A percentile compares a stretch with the other conserved stretches of the same genome.
Evolutionary conservation across 2,888 invertebrate species (phyloP).

Genomic region (Calephelis perditalis): DNA sequence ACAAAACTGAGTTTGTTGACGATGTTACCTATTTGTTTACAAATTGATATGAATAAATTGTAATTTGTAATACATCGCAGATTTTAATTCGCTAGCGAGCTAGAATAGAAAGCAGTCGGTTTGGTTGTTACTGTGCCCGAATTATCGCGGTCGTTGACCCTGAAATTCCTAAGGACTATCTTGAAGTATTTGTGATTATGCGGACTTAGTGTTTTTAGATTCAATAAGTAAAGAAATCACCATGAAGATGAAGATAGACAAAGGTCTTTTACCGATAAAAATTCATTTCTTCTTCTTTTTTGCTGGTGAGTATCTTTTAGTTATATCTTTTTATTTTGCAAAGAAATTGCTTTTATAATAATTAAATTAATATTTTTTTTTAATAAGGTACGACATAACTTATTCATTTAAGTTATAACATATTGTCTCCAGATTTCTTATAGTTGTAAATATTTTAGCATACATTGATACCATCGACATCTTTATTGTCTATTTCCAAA

Average conservation of each 20-base stretch:
- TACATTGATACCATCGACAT: no score
- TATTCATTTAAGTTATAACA: no score
- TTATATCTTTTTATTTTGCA: neutral
- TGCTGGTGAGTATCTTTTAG: conserved; percentile 81
- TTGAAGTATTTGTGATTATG: neutral
- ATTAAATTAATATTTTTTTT: neutral
- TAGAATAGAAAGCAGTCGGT: conserved; percentile 23
- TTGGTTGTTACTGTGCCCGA: conserved; percentile 6
- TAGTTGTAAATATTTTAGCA: no score
- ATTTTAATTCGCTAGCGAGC: conserved; percentile 9
- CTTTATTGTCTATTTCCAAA: no score
- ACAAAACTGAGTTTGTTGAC: no score
- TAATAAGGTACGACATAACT: no score
- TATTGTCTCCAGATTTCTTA: no score
- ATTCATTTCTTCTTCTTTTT: conserved; percentile 93
- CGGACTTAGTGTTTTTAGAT: neutral
- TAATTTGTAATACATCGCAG: no score
- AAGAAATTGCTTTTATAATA: neutral
- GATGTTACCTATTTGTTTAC: no score
- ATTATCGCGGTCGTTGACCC: conserved; percentile 8
- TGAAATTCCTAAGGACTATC: neutral
- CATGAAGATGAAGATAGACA: conserved; percentile 82
- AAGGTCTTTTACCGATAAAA: conserved; percentile 86
- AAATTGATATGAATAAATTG: no score
- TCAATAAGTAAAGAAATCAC: conserved; percentile 19